Evolutionary conservation across 1,140 invertebrate genomes (phyloP), one percentile per base, ranked within the genome.

Genomic region (Aculops lycopersici): DNA sequence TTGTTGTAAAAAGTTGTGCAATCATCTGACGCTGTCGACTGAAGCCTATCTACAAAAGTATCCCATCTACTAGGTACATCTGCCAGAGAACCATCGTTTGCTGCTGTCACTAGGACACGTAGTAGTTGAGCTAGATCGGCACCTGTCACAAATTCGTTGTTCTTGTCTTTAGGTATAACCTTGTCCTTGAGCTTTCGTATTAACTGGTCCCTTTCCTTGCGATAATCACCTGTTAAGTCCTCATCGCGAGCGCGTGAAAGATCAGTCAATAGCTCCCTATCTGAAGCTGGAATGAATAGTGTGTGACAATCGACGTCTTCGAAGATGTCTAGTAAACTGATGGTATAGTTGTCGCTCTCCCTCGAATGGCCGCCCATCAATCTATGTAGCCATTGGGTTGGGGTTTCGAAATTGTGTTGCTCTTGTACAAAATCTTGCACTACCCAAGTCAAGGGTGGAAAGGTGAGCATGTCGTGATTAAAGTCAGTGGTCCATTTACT

Each of bases 341-440:
- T 49, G 41, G 42, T 38, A 31, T 49, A 49, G 13, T 42, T 38
- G 36, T 49, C 48, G 24, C 41, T 43, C 21, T 49, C 48, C 37
- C 47, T 31, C 12, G 40, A 37, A 37, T 47, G 48, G n/a, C 40
- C 42, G 18, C 36, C 40, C 43, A 49, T 45, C 15, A 49, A 21
- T 12, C 35, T 17, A 41, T 49, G 45, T 12, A 49, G 36, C 48
- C 48, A 49, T 35, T 49, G 24, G 20, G 37, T 18, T 14, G 43
- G 20, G 16, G 37, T 41, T 35, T 44, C 38, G 13, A 31, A 35
- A 4, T 43, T 43, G 17, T 37, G 21, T 20, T 38, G 45, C 2
- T 35, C 38, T 24, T 49, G 48, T 12, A 49, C 45, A 47, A 49
- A 49, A 38, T 49, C 48, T 35, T 49, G 48, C 13, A 49, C 44